These are phyloP conservation scores for Ganaspis sp. DNA, from an alignment of 1,140 invertebrate species.

Conservation along the genomic window DNA sequence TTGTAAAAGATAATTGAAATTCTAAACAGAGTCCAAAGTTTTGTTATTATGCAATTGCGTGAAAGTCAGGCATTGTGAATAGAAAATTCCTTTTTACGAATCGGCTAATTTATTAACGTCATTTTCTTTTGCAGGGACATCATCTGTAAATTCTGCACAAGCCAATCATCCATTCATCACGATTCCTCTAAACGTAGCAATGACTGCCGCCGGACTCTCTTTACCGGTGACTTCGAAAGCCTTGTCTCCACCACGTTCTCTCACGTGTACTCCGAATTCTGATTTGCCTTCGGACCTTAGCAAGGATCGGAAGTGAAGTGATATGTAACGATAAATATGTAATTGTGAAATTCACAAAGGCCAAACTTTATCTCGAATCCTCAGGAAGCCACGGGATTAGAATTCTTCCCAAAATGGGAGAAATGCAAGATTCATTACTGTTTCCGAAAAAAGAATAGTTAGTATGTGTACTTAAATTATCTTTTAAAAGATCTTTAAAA, in stretches of 20 bases:
- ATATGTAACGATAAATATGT: constrained; percentile 22
- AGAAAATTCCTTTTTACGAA: not conserved
- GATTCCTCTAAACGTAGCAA: constrained; percentile 72
- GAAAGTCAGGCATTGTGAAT: not conserved
- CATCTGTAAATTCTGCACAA: constrained; percentile 66
- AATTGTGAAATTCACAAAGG: constrained; percentile 31
- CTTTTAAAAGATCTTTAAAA: not conserved
- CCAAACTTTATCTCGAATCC: not conserved
- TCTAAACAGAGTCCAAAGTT: too few species aligned
- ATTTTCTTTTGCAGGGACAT: constrained; percentile 56
- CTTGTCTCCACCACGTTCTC: constrained; percentile 61
- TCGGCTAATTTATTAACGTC: constrained; percentile 15
- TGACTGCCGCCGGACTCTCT: constrained; percentile 69
- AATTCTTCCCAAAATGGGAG: not conserved
- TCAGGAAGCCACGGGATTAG: not conserved
- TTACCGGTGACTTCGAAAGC: constrained; percentile 68
- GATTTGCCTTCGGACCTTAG: constrained; percentile 71
- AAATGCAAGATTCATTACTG: not conserved
- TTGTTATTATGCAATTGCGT: not conserved
- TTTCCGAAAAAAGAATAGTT: not conserved
- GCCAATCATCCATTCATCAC: constrained; percentile 72
- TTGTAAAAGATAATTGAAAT: not conserved
- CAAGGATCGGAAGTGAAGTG: constrained; percentile 68
- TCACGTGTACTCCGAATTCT: constrained; percentile 58
- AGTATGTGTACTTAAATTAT: not conserved